phyloP scores from a whole-genome alignment of 2,888 invertebrate genomes.

The Lochmaea crataegi region DNA sequence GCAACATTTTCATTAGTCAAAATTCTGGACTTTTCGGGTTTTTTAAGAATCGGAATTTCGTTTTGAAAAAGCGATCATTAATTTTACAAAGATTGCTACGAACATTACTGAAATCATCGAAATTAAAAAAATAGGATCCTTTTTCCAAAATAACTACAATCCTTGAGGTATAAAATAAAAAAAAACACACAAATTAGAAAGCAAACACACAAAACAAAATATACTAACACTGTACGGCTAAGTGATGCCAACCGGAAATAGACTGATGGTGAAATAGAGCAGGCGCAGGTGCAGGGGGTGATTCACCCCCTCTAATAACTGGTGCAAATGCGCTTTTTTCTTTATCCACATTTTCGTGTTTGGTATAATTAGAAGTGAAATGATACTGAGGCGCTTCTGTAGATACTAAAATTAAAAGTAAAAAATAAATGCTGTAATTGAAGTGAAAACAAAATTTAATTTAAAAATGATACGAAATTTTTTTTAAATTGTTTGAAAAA shows the following conservation, averaged over 20 bases:
- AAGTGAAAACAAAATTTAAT: too few relatives aligned
- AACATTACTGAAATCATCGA: too few relatives aligned
- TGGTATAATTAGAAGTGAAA: conserved; percentile 59
- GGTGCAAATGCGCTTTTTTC: conserved; percentile 71
- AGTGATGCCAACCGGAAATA: conserved; percentile 71
- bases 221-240: conserved; percentile 76
- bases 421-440: conserved; percentile 45
- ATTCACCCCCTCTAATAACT: conserved; percentile 66
- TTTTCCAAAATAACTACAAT: too few relatives aligned
- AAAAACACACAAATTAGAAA: conserved; percentile 15
- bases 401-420: conserved; percentile 57
- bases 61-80: too few relatives aligned
- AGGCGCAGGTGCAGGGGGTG: conserved; percentile 67
- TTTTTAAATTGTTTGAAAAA: too few relatives aligned
- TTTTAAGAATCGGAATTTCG: too few relatives aligned
- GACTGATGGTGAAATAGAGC: conserved; percentile 67
- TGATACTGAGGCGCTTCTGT: conserved; percentile 61
- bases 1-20: too few relatives aligned
- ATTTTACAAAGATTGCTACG: too few relatives aligned
- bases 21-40: too few relatives aligned
- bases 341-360: conserved; percentile 57
- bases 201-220: conserved; percentile 60
- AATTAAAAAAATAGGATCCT: too few relatives aligned
- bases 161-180: neutral
- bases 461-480: too few relatives aligned